Evolutionary conservation across 2,888 invertebrate genomes (phyloP).

Genomic region (Spisula subtruncata): DNA sequence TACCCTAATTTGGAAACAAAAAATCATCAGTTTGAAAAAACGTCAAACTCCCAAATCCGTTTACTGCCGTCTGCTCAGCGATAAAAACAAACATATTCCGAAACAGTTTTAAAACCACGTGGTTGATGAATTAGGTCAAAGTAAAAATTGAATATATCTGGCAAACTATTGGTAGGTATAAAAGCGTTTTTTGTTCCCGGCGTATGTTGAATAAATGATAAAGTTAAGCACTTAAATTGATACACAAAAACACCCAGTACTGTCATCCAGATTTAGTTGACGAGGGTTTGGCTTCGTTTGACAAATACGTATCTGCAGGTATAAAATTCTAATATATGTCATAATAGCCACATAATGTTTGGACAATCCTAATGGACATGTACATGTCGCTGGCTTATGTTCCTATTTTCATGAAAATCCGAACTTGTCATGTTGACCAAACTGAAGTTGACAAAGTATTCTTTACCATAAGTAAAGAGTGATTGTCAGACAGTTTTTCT

Average conservation of each 20-base stretch:
- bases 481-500: too few relatives aligned
- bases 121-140: neutral
- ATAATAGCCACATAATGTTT: too few relatives aligned
- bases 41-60: conserved; percentile 7
- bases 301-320: neutral
- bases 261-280: neutral
- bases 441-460: too few relatives aligned
- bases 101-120: conserved; percentile 8
- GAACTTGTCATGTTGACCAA: too few relatives aligned
- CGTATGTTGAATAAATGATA: conserved; percentile 9
- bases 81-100: conserved; percentile 20
- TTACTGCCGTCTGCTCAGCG: neutral
- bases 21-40: neutral
- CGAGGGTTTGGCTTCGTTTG: neutral
- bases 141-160: conserved; percentile 15
- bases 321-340: too few relatives aligned
- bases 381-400: too few relatives aligned
- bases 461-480: too few relatives aligned
- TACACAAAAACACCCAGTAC: neutral
- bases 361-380: too few relatives aligned
- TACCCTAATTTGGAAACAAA: conserved; percentile 16
- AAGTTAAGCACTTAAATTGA: neutral
- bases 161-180: conserved; percentile 26
- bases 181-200: neutral
- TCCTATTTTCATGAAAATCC: too few relatives aligned